Base-by-base conservation (phyloP, 2,113 vertebrate genomes). In the Loxodonta africana region DNA sequence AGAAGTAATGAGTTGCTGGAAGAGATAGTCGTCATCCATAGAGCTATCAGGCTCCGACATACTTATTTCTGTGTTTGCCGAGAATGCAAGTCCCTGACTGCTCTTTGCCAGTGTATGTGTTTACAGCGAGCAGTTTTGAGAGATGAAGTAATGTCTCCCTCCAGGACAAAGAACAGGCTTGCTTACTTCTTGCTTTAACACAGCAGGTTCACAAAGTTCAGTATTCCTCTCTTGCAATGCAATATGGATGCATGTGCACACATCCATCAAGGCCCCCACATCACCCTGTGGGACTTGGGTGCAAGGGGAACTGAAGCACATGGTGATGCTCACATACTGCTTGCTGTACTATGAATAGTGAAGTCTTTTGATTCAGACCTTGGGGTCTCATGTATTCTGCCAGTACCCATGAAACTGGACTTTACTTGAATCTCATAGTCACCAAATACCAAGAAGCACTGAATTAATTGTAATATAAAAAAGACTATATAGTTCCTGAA, bases 401-500 rank as follows among this genome's bases (percentile, higher is more conserved):
- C 12, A 51, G 1, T 44, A 60, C 23, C 3, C 76, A 81, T 76
- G 65, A 80, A 76, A 62, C 8, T 53, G 11, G 1, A 80, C 8
- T 28, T 48, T 9, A 67, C 10, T 41, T 60, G 18, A 77, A 62
- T 73, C 25, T 25, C 30, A 69, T 37, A 65, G 0, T 74, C 21
- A 69, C 30, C 6, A 37, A 77, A 90, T 73, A 1, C 8, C 90
- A 9, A 89, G 94, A 94, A 78, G 3, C 20, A 57, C n/a, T 57
- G 41, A 88, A 84, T 81, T 83, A 69, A 28, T 30, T 83, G 21
- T 67, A 69, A 94, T 83, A 41, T 37, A 76, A 73, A 89, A 86
- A 37, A 80, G 8, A 74, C 46, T 21, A 41, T 8, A 69, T 25
- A 63, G 33, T 18, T 4, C 17, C 2, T 10, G 10, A 23, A 86